Evolutionary conservation across 2,113 vertebrate genomes (phyloP), one percentile per base, ranked within the genome.

Genomic region (Polypterus bichir): DNA sequence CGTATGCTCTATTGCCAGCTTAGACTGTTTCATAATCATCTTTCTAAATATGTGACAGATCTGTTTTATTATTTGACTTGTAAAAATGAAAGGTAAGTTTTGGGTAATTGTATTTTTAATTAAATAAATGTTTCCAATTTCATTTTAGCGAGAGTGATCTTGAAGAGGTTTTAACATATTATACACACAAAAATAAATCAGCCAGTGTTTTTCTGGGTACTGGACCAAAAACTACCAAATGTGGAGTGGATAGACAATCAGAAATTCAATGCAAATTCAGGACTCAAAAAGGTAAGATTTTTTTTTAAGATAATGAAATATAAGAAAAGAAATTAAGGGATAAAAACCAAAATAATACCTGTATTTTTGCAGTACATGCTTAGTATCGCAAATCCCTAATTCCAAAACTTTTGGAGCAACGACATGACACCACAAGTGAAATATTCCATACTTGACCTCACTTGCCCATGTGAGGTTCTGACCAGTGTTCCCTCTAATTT

Each of bases 101-200:
- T 27, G 27, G 27, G 27, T 52, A 8, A 52, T 52, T 52, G 51
- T 52, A 8, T 52, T 52, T 8, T 52, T 3, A 52, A 52, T 52
- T 8, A 52, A 52, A 52, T 78, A 58, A 76, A 55, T 62, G 74
- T 68, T 66, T 72, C 27, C 68, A n/a, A 70, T 62, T 64, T 71
- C 70, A 52, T 72, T 79, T 64, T 73, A 98, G 94, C 82, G 96
- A 98, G 85, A 83, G 71, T 47, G 91, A 97, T 69, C 76, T 99
- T 75, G 96, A 97, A 65, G 90, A 98, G 69, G 85, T 98, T 54
- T 80, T 98, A 71, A 98, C 94, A 5, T 94, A 89, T 84, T 98
- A 98, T 74, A 97, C 90, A 1, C 91, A 91, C 68, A 94, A 91
- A 78, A 97, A 86, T 78, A 93, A 91, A 75, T 92, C 91, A 46